Percentiles rank a stretch among this genome's conserved stretches.
phyloP scores from a whole-genome alignment of 2,888 invertebrate species.

The Drosophila kokeensis region DNA sequence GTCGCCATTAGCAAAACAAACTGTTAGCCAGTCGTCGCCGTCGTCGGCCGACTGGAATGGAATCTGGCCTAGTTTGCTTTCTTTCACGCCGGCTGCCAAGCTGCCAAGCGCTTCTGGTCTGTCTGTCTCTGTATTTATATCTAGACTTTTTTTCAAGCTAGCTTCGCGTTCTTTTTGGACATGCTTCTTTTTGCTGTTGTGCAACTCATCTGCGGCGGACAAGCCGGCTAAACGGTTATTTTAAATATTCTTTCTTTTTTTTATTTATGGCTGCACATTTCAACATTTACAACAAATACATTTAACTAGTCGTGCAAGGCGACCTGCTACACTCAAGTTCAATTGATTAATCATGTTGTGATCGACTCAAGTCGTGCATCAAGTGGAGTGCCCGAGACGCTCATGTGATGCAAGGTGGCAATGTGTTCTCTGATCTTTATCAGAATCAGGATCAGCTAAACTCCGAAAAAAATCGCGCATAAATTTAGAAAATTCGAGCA shows the following conservation, averaged over 20 bases:
- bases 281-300: neutral
- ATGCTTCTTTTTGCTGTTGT: slow-evolving; percentile 46
- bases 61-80: slow-evolving; percentile 79
- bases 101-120: slow-evolving; percentile 52
- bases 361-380: neutral
- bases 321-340: slow-evolving; percentile 2
- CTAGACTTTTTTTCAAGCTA: slow-evolving; percentile 40
- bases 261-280: neutral
- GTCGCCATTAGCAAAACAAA: slow-evolving; percentile 69
- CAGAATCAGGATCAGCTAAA: no score
- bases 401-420: neutral
- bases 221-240: slow-evolving; percentile 26
- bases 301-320: neutral
- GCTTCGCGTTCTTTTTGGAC: slow-evolving; percentile 50
- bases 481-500: neutral
- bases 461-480: neutral
- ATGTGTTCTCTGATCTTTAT: neutral
- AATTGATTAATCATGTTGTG: neutral
- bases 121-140: slow-evolving; percentile 19
- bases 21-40: slow-evolving; percentile 64
- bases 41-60: slow-evolving; percentile 69
- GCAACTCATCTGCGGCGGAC: slow-evolving; percentile 46
- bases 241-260: neutral
- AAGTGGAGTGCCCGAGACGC: neutral
- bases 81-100: slow-evolving; percentile 67